Base-by-base conservation (phyloP, 64 coral and sea anemone species). In the Hydrozoanthus tunicans region DNA sequence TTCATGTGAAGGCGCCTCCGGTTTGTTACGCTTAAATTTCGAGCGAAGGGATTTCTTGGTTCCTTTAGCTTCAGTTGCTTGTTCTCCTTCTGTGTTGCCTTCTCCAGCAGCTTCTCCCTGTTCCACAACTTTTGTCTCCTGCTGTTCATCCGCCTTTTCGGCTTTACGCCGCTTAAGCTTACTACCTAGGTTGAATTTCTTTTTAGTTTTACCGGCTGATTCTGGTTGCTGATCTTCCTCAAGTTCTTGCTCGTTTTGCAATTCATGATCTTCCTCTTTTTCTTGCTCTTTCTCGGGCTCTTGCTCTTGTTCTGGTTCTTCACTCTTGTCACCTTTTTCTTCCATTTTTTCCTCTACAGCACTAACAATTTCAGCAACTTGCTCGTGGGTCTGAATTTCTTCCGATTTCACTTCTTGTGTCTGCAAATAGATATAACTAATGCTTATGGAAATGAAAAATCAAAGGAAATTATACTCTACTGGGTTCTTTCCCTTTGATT, bases 81-180 rank as follows among this genome's bases (percentile, higher is more conserved):
- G 4, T 77, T 77, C 58, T 58, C 5, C 81, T 27, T 86, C 82
- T 52, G 60, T 73, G 55, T 70, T 86, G 6, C n/a, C 8, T 2
- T 20, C 11, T 12, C 64, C 79, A 72, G 55, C 56, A 78, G 82
- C 77, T 57, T 75, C 59, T 27, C 77, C 25, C 6, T 66, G 25
- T 54, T 95, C 84, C 11, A 56, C 32, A 7, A 25, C 53, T 73
- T 74, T 32, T 58, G 3, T 54, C 13, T 85, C 79, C 53, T 83
- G 52, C 25, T 84, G 83, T 58, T 90, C 82, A 83, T 61, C 77
- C 15, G 17, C 72, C 60, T 74, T 94, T 56, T 86, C 93, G 43
- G 72, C 60, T 82, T 86, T 91, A 26, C 89, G 77, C 25, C 89
- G 84, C 69, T 86, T 92, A 74, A 96, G 93, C 53, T 80, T 93